Evolutionary conservation across 2,888 invertebrate genomes (phyloP), one percentile per base, ranked within the genome.

Genomic region (Xanthia togata): DNA sequence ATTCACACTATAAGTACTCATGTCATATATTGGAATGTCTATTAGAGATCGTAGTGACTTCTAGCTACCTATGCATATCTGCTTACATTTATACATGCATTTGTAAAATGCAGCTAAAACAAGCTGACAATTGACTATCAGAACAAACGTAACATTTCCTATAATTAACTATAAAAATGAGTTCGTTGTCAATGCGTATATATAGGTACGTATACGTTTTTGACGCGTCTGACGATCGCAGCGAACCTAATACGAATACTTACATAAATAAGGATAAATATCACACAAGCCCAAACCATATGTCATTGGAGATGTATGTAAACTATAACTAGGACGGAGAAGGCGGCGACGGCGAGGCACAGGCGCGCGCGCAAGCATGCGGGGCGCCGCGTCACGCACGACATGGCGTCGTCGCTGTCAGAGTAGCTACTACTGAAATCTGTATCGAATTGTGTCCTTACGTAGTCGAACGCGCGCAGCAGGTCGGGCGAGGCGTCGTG

Each of bases 301-400:
- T 92, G 93, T 96, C 96, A 96, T 93, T 96, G 96, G 78, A 96
- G 91, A 89, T 96, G 96, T 89, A 96, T 93, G 92, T 96, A 96
- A 89, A 96, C 95, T 93, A 96, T 96, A 85, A 97, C 91, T 88
- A 96, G 92, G 73, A 97, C 91, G 65, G 96, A 96, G 87, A 96
- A 94, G 81, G 96, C 96, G 89, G 96, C 96, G 83, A 96, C 93
- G 80, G 96, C 96, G 65, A 96, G 94, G 88, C 96, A 96, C 57
- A 96, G 89, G 57, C 96, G 89, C 79, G 96, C 94, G 80, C 95
- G 93, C 84, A 96, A 89, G 90, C 94, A 93, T 76, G 94, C 93
- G 78, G 94, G 93, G 63, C 94, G 93, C 23, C 92, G 90, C 44
- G 92, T 86, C 38, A 89, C 92, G 86, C 89, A 92, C 69, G 92